These are phyloP conservation scores for Tribolium castaneum DNA, from an alignment of 1,140 invertebrate species.

Conservation along the genomic window DNA sequence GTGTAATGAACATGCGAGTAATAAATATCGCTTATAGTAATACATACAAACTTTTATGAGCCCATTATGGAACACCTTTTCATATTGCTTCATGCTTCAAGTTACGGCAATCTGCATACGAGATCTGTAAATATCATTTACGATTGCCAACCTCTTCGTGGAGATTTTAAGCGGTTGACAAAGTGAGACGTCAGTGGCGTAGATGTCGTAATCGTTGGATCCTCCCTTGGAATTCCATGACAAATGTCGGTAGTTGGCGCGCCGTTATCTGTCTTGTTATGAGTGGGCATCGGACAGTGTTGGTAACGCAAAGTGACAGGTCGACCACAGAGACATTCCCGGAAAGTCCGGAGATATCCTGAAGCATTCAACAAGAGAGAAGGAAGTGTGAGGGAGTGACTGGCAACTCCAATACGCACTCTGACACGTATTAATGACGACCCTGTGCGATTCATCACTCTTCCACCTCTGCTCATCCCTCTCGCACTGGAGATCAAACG, in stretches of 20 bases:
- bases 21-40: conserved; percentile 51
- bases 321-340: conserved; percentile 47
- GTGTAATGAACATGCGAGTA: conserved; percentile 45
- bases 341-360: conserved; percentile 41
- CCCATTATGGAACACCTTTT: conserved; percentile 49
- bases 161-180: background rate
- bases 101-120: conserved; percentile 35
- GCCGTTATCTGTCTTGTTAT: conserved; percentile 50
- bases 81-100: conserved; percentile 37
- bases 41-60: conserved; percentile 52
- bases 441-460: conserved; percentile 62
- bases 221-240: conserved; percentile 30
- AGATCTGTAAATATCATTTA: conserved; percentile 16
- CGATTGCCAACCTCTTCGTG: background rate
- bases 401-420: conserved; percentile 60
- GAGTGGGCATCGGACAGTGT: conserved; percentile 46
- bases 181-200: conserved; percentile 6
- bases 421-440: conserved; percentile 63
- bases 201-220: conserved; percentile 6
- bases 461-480: conserved; percentile 55
- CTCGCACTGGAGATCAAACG: conserved; percentile 58
- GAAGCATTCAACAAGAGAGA: conserved; percentile 47
- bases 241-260: conserved; percentile 46
- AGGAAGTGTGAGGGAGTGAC: conserved; percentile 51
- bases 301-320: conserved; percentile 49